phyloP scores from a whole-genome alignment of 2,888 invertebrate genomes.

The Eupsilia transversa region DNA sequence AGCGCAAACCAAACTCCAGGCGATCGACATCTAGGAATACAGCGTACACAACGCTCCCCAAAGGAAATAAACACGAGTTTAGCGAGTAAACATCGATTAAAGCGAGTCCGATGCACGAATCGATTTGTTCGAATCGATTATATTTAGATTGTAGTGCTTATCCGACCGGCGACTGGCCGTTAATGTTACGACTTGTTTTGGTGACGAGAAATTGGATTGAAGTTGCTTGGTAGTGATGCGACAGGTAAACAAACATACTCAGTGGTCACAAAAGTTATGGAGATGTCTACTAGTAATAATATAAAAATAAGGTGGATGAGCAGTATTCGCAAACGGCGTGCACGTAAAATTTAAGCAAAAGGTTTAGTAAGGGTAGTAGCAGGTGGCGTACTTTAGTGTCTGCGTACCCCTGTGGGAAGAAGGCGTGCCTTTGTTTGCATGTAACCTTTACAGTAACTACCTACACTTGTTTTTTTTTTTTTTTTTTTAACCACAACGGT shows the following conservation, averaged over 20 bases:
- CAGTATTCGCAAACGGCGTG: not conserved
- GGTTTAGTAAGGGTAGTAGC: not conserved
- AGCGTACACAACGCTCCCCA: conserved; percentile 17
- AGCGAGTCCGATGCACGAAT: conserved; percentile 39
- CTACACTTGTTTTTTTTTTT: too few relatives aligned
- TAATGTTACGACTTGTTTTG: conserved; percentile 34
- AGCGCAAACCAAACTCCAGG: conserved; percentile 22
- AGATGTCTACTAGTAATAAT: too few relatives aligned
- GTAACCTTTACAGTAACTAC: too few relatives aligned
- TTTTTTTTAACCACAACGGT: too few relatives aligned
- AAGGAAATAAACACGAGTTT: conserved; percentile 51
- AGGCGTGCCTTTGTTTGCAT: too few relatives aligned
- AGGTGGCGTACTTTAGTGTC: too few relatives aligned
- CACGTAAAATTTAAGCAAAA: not conserved
- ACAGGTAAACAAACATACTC: conserved; percentile 13
- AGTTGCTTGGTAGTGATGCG: conserved; percentile 1
- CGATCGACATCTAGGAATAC: conserved; percentile 28
- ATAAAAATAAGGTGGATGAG: too few relatives aligned
- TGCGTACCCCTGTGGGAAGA: too few relatives aligned
- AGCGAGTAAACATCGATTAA: conserved; percentile 55
- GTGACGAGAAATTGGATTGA: conserved; percentile 18
- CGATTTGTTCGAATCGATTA: conserved; percentile 46
- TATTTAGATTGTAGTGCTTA: conserved; percentile 42
- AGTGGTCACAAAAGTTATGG: not conserved
- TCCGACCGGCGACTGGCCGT: conserved; percentile 1